These are phyloP conservation scores for Acleris sparsana DNA, from an alignment of 2,888 invertebrate species.

Conservation along the genomic window DNA sequence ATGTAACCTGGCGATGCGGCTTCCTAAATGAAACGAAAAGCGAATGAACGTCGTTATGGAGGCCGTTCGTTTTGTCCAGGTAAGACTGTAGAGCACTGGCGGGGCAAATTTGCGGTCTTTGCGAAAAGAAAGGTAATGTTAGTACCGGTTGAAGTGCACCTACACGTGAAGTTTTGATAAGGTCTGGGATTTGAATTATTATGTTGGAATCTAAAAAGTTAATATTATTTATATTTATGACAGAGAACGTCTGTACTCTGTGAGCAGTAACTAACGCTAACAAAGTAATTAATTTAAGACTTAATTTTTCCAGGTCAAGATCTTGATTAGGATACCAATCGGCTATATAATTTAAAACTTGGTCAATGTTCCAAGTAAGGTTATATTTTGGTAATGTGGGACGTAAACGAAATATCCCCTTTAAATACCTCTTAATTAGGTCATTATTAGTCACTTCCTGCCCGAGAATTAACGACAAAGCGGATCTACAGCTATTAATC, in stretches of 20 bases:
- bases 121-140: slow-evolving; percentile 1
- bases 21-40: slow-evolving; percentile 10
- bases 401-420: slow-evolving; percentile 24
- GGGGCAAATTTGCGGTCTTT: slow-evolving; percentile 17
- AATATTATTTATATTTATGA: slow-evolving; percentile 24
- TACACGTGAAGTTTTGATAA: slow-evolving; percentile 24
- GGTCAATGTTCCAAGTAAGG: slow-evolving; percentile 26
- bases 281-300: slow-evolving; percentile 25
- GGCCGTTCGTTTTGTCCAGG: background rate
- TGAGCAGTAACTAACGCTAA: slow-evolving; percentile 28
- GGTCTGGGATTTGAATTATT: slow-evolving; percentile 24
- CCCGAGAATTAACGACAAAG: slow-evolving; percentile 21
- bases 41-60: background rate
- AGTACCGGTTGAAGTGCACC: slow-evolving; percentile 14
- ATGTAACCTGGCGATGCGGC: background rate
- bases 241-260: slow-evolving; percentile 25
- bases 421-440: slow-evolving; percentile 23
- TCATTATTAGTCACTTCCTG: slow-evolving; percentile 8
- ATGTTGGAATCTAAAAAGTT: slow-evolving; percentile 5
- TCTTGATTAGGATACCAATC: slow-evolving; percentile 20
- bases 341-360: slow-evolving; percentile 18
- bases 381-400: slow-evolving; percentile 27
- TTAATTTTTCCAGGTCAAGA: slow-evolving; percentile 10
- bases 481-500: slow-evolving; percentile 25
- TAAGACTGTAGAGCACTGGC: slow-evolving; percentile 7